Evolutionary conservation across 2,888 invertebrate genomes (phyloP), one percentile per base, ranked within the genome.

Genomic region (Barypeithes pellucidus): DNA sequence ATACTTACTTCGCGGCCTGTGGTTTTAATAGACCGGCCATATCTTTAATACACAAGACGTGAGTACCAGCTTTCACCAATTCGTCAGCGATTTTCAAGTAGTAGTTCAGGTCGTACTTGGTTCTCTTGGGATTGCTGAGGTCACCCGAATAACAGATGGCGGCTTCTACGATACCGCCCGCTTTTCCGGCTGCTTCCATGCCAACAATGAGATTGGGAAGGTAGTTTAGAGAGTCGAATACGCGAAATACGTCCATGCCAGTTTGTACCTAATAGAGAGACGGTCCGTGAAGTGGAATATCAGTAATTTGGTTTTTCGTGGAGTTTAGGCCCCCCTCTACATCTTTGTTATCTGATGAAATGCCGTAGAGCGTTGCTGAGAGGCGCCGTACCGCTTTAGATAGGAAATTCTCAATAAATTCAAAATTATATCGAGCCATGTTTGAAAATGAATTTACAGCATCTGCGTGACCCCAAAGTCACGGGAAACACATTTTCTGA

Each of bases 101-200:
- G 87, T 99, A 99, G 75, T 98, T 94, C 14, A 99, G 91, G 84
- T 96, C 93, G 86, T 99, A 99, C 87, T 99, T 99, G 63, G 89
- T 94, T 81, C 94, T 94, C 16, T 82, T 90, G 0, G 97, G 96
- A 85, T 99, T 94, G 24, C 95, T 95, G 0, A 99, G 97, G 84
- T 99, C 99, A 0, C 99, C 99, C 0, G 98, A 97, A 86, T 99
- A 99, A 0, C 98, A 97, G 78, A 99, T 98, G 14, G 98, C 97
- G 0, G 96, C 99, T 87, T 99, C 99, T 0, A 99, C 94, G 0
- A 99, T 97, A 20, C 98, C 96, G 45, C 98, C 98, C 67, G 98
- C 98, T 84, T 97, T 97, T 8, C 97, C 98, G 0, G 94, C 99
- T 2, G 99, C 99, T 74, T 99, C 99, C 96, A 99, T 98, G 18